These are phyloP conservation scores for Burhinus bistriatus DNA, from an alignment of 2,113 vertebrate genomes.

Conservation along the genomic window DNA sequence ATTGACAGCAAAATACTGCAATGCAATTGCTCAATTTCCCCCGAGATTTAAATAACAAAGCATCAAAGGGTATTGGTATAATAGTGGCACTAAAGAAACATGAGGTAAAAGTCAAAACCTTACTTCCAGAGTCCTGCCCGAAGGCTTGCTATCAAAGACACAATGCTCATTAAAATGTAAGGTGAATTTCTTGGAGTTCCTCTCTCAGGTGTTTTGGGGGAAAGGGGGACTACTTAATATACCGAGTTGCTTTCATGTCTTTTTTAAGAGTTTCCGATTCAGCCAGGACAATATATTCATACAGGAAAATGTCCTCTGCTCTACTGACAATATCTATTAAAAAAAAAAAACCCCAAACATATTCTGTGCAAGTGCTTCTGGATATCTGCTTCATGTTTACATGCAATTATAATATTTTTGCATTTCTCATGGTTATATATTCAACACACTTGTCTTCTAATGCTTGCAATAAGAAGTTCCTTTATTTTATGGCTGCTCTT, in stretches of 20 bases:
- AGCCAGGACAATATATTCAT: not conserved
- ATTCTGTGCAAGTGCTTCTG: not conserved
- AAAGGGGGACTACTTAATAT: not conserved
- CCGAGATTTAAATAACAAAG: not conserved
- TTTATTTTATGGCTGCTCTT: not conserved
- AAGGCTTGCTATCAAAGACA: not conserved
- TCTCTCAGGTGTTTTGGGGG: not conserved
- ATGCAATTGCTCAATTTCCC: not conserved
- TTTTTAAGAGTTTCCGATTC: not conserved
- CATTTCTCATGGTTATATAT: not conserved
- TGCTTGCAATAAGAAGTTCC: not conserved
- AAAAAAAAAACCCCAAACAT: not conserved
- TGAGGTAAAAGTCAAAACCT: not conserved
- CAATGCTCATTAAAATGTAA: not conserved
- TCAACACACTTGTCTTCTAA: not conserved
- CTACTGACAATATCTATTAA: not conserved
- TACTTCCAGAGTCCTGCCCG: not conserved
- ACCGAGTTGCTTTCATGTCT: not conserved
- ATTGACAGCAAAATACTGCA: not conserved
- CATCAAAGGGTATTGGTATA: not conserved
- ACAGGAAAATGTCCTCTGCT: not conserved
- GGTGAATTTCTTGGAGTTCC: not conserved
- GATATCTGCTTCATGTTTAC: not conserved
- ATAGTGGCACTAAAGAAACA: not conserved
- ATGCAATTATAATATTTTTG: not conserved